Conservation (phyloP, 2,113 vertebrate genomes). For the Haplotaxodon microlepis region DNA sequence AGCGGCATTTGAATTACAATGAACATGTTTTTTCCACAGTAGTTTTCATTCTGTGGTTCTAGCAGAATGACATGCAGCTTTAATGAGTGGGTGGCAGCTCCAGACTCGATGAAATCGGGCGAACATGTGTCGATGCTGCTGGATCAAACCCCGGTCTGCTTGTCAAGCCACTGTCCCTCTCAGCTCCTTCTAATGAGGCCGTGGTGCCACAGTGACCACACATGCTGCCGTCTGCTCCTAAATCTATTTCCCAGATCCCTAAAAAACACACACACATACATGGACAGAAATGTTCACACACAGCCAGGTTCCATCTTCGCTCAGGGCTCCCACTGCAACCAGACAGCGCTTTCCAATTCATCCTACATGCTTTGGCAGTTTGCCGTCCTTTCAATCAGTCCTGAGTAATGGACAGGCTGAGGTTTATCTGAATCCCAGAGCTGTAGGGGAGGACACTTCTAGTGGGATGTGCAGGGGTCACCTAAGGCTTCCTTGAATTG, state of each 20-base stretch:
- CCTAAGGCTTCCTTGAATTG: not conserved
- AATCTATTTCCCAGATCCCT: constrained; percentile 69
- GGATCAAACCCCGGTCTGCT: constrained; percentile 29
- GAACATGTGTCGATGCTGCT: constrained; percentile 48
- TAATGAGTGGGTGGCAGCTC: constrained; percentile 32
- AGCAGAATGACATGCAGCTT: constrained; percentile 34
- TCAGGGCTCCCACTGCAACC: constrained; percentile 40
- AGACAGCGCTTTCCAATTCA: constrained; percentile 45
- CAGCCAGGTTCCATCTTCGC: constrained; percentile 38
- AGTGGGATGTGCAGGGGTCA: constrained; percentile 34
- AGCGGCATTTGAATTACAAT: not conserved
- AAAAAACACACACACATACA: constrained; percentile 3
- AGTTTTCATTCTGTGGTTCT: constrained; percentile 23
- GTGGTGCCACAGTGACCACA: constrained; percentile 61
- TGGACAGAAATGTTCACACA: not conserved
- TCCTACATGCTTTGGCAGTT: constrained; percentile 51
- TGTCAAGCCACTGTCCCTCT: constrained; percentile 39
- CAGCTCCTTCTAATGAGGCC: constrained; percentile 52
- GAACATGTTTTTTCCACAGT: constrained; percentile 33
- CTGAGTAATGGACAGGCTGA: constrained; percentile 12
- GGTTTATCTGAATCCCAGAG: constrained; percentile 39
- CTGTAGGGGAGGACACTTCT: constrained; percentile 11
- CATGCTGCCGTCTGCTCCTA: constrained; percentile 49
- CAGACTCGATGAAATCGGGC: constrained; percentile 39
- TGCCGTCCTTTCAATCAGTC: constrained; percentile 41